Evolutionary conservation across 2,797 vertebrate species (phyloP), one percentile per base, ranked within the genome.

Genomic region (Apogon hyalosoma): DNA sequence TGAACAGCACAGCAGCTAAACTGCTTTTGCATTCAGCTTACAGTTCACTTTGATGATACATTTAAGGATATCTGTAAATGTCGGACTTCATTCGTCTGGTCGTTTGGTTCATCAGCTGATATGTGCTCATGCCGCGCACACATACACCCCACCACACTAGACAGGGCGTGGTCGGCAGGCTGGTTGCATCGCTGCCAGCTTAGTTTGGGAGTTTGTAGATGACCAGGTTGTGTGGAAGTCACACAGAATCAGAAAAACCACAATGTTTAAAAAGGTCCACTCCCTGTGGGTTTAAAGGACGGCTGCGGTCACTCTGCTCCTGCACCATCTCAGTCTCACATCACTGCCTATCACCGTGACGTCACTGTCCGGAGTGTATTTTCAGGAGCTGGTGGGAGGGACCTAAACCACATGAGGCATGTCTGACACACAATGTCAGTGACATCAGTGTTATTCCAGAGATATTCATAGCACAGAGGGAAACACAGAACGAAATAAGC

Each of bases 401-500:
- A 68, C 55, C 45, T 0, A 45, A 73, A 67, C 65, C 62, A 43
- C 75, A 68, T 0, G 13, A 70, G 67, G 67, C 54, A 55, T 6
- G 59, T 57, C 65, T 77, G 79, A 82, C 46, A 61, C 69, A 42
- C 43, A 38, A 36, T 45, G 61, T 67, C 36, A 42, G 65, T 88
- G 85, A 89, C 88, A 85, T 91, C 83, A 90, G 49, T 79, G 75
- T 79, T 86, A 66, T 84, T 87, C 38, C 71, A 69, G 42, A 73
- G 70, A 80, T 77, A 89, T 87, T 83, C 79, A 84, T 72, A 85
- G 87, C 53, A 11, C 43, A 19, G 48, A 69, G 10, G 10, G n/a
- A 2, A 31, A 56, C 11, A n/a, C 1, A n/a, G 42, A 53, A 31
- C 14, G 19, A 65, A 69, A 42, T 11, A 40, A 42, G 28, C 36